These are phyloP conservation scores for Andrena haemorrhoa DNA, from an alignment of 2,888 invertebrate species.

Conservation along the genomic window DNA sequence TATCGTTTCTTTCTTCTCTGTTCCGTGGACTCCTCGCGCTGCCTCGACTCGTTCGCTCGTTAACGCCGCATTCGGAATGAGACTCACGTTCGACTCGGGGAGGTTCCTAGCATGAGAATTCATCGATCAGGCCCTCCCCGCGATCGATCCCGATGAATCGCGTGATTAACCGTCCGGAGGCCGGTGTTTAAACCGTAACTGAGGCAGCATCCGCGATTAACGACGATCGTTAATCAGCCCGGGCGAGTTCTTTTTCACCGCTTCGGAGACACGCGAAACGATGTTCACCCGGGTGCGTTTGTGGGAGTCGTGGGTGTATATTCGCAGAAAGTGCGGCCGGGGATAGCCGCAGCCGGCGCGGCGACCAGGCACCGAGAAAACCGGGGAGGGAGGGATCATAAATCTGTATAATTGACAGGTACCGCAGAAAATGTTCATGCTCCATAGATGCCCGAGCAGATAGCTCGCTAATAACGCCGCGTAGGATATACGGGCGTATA, in stretches of 20 bases:
- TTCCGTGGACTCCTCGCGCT: no score
- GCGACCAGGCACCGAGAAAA: neutral
- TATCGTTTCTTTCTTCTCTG: neutral
- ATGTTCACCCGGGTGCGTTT: conserved; percentile 20
- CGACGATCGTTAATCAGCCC: conserved; percentile 55
- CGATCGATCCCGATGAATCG: conserved; percentile 32
- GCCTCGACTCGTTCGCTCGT: neutral
- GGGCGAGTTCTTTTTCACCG: conserved; percentile 18
- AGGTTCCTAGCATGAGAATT: neutral
- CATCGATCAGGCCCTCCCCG: conserved; percentile 16
- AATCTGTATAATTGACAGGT: conserved; percentile 82
- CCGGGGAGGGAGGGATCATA: conserved; percentile 70
- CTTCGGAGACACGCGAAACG: conserved; percentile 30
- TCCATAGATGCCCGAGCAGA: conserved; percentile 73
- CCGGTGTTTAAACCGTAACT: conserved; percentile 50
- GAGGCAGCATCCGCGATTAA: conserved; percentile 60
- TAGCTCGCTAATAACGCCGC: conserved; percentile 71
- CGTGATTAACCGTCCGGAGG: conserved; percentile 34
- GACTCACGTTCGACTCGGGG: neutral
- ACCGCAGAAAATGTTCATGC: conserved; percentile 68
- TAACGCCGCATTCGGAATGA: conserved; percentile 2
- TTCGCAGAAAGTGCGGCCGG: conserved; percentile 36
- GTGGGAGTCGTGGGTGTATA: conserved; percentile 55
- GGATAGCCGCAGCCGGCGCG: conserved; percentile 14
- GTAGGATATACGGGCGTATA: conserved; percentile 52